These are phyloP conservation scores for Cyprichromis sp. DNA, from an alignment of 2,113 vertebrate genomes.

Conservation along the genomic window DNA sequence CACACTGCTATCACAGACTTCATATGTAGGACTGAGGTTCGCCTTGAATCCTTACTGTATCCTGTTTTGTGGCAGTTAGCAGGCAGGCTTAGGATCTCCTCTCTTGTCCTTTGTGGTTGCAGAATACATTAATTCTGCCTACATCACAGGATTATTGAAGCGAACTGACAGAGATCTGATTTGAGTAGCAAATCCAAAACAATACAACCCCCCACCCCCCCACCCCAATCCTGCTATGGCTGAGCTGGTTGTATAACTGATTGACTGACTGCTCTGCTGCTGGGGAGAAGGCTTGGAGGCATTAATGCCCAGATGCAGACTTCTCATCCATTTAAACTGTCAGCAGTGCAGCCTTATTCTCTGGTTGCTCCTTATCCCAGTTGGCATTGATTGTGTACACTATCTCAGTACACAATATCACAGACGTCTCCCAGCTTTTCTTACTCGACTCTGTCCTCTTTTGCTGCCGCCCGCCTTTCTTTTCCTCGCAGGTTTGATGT, in stretches of 20 bases:
- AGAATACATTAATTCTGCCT: slow-evolving; percentile 39
- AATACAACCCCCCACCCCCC: not conserved
- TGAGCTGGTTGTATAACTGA: slow-evolving; percentile 49
- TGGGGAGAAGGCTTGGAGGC: slow-evolving; percentile 9
- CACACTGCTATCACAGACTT: not conserved
- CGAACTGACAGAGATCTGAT: slow-evolving; percentile 52
- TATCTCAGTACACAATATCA: not conserved
- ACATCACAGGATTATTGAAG: slow-evolving; percentile 51
- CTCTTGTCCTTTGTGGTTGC: slow-evolving; percentile 13
- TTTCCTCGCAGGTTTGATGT: not conserved
- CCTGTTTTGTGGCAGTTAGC: slow-evolving; percentile 17
- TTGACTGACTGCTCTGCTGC: slow-evolving; percentile 19
- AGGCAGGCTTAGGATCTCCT: slow-evolving; percentile 25
- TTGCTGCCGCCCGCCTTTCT: not conserved
- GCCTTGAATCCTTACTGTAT: not conserved
- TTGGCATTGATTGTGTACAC: not conserved
- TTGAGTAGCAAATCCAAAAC: slow-evolving; percentile 61
- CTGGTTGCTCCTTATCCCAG: not conserved
- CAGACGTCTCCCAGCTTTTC: not conserved
- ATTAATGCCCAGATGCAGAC: slow-evolving; percentile 25
- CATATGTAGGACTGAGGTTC: not conserved
- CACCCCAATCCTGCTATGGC: not conserved
- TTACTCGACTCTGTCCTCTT: not conserved
- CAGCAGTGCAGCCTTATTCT: slow-evolving; percentile 13
- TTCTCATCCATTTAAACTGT: slow-evolving; percentile 35